Evolutionary conservation across 2,888 invertebrate species (phyloP).

Genomic region (Cyclophora punctaria): DNA sequence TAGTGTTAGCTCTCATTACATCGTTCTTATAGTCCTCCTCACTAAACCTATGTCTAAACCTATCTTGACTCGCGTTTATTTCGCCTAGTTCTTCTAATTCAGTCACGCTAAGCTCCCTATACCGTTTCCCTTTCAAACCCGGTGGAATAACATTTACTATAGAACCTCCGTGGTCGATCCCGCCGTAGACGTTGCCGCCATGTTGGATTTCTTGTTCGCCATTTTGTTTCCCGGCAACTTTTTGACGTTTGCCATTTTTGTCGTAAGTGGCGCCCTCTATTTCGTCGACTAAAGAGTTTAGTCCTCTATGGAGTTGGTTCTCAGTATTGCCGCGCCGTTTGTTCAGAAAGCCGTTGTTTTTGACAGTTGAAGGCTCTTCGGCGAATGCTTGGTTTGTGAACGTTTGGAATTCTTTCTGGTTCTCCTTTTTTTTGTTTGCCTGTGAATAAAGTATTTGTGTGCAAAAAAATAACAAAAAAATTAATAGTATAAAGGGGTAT

Average conservation of each 20-base stretch:
- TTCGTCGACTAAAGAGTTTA: constrained; percentile 52
- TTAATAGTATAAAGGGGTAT: too few species aligned
- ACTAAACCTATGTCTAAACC: constrained; percentile 50
- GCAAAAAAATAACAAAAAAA: too few species aligned
- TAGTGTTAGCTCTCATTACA: constrained; percentile 29
- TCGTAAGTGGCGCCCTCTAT: constrained; percentile 27
- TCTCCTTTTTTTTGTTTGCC: constrained; percentile 30
- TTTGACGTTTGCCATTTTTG: constrained; percentile 1
- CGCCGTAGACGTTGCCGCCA: constrained; percentile 10
- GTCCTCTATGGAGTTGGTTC: constrained; percentile 46
- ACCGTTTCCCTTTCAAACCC: constrained; percentile 45
- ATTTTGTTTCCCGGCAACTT: constrained; percentile 5
- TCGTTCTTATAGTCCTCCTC: constrained; percentile 52
- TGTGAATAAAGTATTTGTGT: constrained; percentile 17
- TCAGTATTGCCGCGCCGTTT: constrained; percentile 47
- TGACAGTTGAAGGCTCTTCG: constrained; percentile 22
- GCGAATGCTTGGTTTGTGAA: constrained; percentile 47
- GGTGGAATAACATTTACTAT: constrained; percentile 22
- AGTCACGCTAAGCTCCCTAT: constrained; percentile 44
- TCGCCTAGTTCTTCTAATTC: constrained; percentile 51
- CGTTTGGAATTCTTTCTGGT: constrained; percentile 27
- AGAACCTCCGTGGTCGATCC: constrained; percentile 4
- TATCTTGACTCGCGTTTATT: constrained; percentile 48
- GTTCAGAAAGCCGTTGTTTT: constrained; percentile 49
- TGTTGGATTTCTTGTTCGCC: constrained; percentile 8